Percentiles rank a stretch among this genome's conserved stretches.
phyloP scores from a whole-genome alignment of 2,797 vertebrate species.

The Naso thynnoides region DNA sequence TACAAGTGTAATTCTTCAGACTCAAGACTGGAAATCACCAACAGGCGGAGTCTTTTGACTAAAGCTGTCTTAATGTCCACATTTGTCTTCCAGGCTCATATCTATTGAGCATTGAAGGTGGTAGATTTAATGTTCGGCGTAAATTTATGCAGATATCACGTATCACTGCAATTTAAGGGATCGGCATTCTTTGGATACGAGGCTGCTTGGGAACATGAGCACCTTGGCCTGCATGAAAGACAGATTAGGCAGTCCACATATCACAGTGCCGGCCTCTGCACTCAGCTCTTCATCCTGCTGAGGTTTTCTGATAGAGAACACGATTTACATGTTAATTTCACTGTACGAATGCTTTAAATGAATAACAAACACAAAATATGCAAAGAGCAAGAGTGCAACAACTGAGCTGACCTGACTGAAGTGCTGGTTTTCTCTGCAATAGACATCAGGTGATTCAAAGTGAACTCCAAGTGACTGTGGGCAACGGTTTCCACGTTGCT shows the following conservation, averaged over 20 bases:
- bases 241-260: constrained; percentile 88
- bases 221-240: constrained; percentile 94
- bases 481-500: constrained; percentile 87
- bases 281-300: constrained; percentile 88
- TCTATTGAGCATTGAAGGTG: no score
- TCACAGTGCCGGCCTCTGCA: constrained; percentile 87
- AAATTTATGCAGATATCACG: constrained; percentile 31
- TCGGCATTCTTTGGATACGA: constrained; percentile 82
- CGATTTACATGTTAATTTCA: not conserved
- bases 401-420: constrained; percentile 85
- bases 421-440: constrained; percentile 89
- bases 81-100: not conserved
- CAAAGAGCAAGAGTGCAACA: not conserved
- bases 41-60: constrained; percentile 42
- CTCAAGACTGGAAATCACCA: constrained; percentile 10
- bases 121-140: not conserved
- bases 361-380: not conserved
- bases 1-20: no score
- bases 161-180: constrained; percentile 76
- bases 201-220: constrained; percentile 92
- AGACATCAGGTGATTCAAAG: constrained; percentile 91
- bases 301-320: constrained; percentile 81
- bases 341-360: not conserved
- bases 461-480: constrained; percentile 85
- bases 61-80: not conserved